Conservation (phyloP, 1,140 invertebrate genomes). For the Drosophila azteca region DNA sequence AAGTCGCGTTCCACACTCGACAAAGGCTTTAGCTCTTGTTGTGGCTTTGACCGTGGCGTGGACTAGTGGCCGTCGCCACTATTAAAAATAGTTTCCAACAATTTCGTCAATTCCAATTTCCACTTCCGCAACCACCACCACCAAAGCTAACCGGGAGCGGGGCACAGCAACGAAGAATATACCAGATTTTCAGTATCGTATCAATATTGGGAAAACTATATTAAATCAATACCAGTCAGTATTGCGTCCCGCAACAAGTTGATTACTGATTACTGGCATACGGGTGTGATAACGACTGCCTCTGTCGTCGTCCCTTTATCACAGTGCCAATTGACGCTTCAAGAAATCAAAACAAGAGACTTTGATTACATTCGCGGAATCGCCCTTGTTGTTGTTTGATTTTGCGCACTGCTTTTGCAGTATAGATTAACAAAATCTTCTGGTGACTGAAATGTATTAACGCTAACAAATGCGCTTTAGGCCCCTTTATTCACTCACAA, state of each 20-base stretch:
- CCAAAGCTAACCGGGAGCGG: constrained; percentile 4
- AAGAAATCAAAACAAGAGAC: constrained; percentile 31
- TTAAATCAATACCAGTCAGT: constrained; percentile 29
- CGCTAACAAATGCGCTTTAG: no score
- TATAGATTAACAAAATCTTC: no score
- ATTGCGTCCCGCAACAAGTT: constrained; percentile 57
- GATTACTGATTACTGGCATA: constrained; percentile 16
- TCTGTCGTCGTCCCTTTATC: constrained; percentile 6
- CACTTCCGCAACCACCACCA: constrained; percentile 53
- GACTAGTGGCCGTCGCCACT: constrained; percentile 3
- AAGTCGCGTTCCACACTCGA: not conserved
- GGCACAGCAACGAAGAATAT: no score
- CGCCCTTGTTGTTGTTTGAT: not conserved
- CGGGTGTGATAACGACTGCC: constrained; percentile 45
- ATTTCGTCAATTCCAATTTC: constrained; percentile 54
- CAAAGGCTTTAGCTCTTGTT: not conserved
- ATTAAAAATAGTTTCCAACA: constrained; percentile 60
- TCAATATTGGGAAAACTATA: constrained; percentile 11
- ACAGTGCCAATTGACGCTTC: constrained; percentile 9
- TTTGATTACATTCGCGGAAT: constrained; percentile 16
- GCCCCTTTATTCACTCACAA: no score
- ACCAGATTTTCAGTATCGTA: constrained; percentile 6
- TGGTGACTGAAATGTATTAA: no score
- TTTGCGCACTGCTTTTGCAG: constrained; percentile 1
- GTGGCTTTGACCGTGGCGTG: constrained; percentile 11